Conservation (phyloP, 2,113 vertebrate genomes). For the Hyla sarda region DNA sequence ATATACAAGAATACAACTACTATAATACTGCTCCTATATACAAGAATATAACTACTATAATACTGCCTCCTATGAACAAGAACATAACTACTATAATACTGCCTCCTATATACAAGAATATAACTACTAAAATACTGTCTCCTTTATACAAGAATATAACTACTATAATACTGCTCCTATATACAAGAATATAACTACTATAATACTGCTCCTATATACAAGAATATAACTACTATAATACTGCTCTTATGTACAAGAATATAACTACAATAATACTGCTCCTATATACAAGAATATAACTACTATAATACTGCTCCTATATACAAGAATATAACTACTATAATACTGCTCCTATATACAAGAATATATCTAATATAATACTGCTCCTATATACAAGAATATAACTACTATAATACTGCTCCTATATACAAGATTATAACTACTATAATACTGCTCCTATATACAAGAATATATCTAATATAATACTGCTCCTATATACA, state of each 20-base stretch:
- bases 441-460: not conserved
- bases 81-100: too few species aligned
- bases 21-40: not conserved
- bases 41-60: slow-evolving; percentile 7
- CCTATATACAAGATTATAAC: not conserved
- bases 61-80: too few species aligned
- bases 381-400: not conserved
- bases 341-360: not conserved
- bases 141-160: not conserved
- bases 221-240: slow-evolving; percentile 3
- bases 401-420: not conserved
- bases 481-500: not conserved
- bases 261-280: not conserved
- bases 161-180: not conserved
- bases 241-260: not conserved
- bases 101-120: not conserved
- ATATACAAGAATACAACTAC: not conserved
- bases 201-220: not conserved
- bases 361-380: not conserved
- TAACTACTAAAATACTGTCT: not conserved
- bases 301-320: slow-evolving; percentile 2
- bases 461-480: not conserved
- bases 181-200: not conserved
- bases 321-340: not conserved
- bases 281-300: slow-evolving; percentile 1